Conservation (phyloP, 2,113 vertebrate species). For the Trochalopteron elliotii region DNA sequence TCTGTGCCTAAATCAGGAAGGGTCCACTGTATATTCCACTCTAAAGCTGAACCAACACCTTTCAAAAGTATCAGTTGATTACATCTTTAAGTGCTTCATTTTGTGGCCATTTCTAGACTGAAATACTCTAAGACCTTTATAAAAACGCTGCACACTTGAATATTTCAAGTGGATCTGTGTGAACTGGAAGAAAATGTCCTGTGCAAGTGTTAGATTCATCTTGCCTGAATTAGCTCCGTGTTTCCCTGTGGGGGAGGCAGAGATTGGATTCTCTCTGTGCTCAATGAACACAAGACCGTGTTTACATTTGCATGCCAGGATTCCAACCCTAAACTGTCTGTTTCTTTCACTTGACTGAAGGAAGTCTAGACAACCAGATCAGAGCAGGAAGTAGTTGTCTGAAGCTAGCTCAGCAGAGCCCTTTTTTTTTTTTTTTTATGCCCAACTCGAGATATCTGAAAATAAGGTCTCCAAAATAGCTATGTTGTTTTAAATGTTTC, state of each 20-base stretch:
- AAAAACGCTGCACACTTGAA: neutral
- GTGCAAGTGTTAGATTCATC: neutral
- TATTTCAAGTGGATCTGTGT: neutral
- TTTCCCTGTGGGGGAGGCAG: neutral
- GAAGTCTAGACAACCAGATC: neutral
- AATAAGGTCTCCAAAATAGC: neutral
- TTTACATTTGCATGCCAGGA: neutral
- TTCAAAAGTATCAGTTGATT: neutral
- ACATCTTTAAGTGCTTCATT: neutral
- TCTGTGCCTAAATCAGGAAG: neutral
- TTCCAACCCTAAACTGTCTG: neutral
- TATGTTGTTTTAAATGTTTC: neutral
- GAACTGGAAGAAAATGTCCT: neutral
- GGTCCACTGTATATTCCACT: neutral
- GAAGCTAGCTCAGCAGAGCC: neutral
- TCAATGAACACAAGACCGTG: rapidly evolving
- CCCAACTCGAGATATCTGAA: neutral
- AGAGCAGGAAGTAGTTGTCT: neutral
- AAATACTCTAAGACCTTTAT: neutral
- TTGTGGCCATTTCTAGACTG: neutral
- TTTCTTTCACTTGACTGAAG: neutral
- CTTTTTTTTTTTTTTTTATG: neutral
- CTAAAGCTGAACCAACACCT: neutral
- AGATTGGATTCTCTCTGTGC: neutral
- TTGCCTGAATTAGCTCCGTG: neutral